Conservation (phyloP, 2,888 invertebrate genomes). For the Nycteola revayana region DNA sequence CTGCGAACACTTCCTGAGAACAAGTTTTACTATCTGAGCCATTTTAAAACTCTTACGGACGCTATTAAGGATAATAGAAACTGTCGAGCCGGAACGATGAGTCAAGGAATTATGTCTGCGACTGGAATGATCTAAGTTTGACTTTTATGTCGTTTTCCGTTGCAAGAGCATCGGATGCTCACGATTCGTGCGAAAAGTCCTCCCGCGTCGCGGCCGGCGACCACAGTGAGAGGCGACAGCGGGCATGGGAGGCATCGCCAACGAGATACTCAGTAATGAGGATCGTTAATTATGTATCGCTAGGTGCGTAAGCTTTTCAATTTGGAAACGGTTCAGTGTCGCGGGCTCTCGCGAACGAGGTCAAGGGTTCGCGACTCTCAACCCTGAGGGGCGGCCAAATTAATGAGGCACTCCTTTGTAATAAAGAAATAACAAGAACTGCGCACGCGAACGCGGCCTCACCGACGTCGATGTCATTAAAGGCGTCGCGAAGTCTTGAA, state of each 20-base stretch:
- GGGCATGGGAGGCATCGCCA: conserved; percentile 15
- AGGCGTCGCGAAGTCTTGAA: conserved; percentile 71
- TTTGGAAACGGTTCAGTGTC: conserved; percentile 62
- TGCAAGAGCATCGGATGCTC: conserved; percentile 32
- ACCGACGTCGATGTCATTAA: conserved; percentile 75
- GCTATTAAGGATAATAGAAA: conserved; percentile 80
- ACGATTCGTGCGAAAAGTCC: conserved; percentile 37
- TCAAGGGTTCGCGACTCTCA: conserved; percentile 79
- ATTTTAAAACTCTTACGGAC: conserved; percentile 78
- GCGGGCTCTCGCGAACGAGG: conserved; percentile 73
- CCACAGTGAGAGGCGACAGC: conserved; percentile 19
- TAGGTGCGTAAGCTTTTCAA: conserved; percentile 74
- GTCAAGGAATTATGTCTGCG: conserved; percentile 70
- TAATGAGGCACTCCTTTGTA: conserved; percentile 83
- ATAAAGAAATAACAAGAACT: conserved; percentile 83
- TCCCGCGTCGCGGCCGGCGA: conserved; percentile 22
- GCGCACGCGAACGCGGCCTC: conserved; percentile 77
- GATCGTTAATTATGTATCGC: conserved; percentile 80
- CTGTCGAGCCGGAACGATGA: conserved; percentile 68
- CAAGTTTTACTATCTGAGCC: conserved; percentile 73
- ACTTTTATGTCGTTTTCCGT: conserved; percentile 60
- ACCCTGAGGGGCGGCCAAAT: conserved; percentile 81
- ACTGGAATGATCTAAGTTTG: conserved; percentile 72
- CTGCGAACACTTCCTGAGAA: conserved; percentile 66
- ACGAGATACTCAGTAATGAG: conserved; percentile 67